Percentiles rank a stretch among this genome's conserved stretches.
Evolutionary conservation across 1,140 invertebrate genomes (phyloP).

Genomic region (Lasaia peninsularis): DNA sequence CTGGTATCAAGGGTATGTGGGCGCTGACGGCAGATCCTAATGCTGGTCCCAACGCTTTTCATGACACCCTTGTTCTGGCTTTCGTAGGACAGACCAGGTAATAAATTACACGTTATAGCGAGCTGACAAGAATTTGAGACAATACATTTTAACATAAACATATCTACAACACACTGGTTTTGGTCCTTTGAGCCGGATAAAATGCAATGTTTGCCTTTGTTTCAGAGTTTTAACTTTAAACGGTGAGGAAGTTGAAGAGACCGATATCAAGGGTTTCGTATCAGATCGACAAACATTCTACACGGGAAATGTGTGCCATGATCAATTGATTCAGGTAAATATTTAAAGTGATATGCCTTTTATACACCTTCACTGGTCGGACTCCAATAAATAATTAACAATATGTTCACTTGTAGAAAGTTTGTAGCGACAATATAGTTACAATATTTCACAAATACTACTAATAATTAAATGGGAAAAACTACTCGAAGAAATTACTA

Average conservation of each 20-base stretch:
- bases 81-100: slow-evolving; percentile 95
- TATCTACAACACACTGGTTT: too few species aligned
- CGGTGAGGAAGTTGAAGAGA: slow-evolving; percentile 98
- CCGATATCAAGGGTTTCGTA: slow-evolving; percentile 93
- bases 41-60: slow-evolving; percentile 58
- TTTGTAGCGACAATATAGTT: too few species aligned
- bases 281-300: slow-evolving; percentile 95
- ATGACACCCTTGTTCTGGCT: slow-evolving; percentile 94
- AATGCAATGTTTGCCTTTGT: slow-evolving; percentile 14
- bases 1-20: slow-evolving; percentile 98
- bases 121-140: too few species aligned
- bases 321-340: slow-evolving; percentile 87
- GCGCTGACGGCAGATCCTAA: slow-evolving; percentile 87
- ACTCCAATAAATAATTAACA: too few species aligned
- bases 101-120: neutral
- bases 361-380: too few species aligned
- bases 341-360: too few species aligned
- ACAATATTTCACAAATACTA: too few species aligned
- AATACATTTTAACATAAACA: neutral
- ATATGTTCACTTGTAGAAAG: too few species aligned
- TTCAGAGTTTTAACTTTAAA: slow-evolving; percentile 89
- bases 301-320: slow-evolving; percentile 91
- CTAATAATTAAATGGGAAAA: too few species aligned
- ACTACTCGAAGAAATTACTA: too few species aligned
- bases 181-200: too few species aligned